phyloP scores from a whole-genome alignment of 2,113 vertebrate species.

The Atherinomorus stipes region DNA sequence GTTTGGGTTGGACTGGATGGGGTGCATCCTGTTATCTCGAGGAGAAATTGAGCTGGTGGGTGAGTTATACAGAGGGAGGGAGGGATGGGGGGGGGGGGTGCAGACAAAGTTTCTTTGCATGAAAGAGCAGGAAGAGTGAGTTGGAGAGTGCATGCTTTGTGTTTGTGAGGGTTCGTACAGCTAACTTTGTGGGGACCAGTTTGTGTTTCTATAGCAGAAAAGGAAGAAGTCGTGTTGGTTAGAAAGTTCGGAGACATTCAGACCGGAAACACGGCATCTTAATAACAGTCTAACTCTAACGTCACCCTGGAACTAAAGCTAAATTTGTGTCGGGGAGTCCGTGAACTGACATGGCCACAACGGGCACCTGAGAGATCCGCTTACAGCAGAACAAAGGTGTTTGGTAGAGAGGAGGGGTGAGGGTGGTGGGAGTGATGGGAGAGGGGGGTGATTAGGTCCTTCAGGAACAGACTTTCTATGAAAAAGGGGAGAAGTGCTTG shows the following conservation, averaged over 20 bases:
- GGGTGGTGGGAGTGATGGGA: slow-evolving; percentile 48
- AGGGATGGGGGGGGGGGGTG: background rate
- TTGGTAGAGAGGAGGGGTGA: slow-evolving; percentile 48
- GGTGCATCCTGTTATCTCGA: slow-evolving; percentile 39
- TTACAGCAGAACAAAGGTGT: slow-evolving; percentile 83
- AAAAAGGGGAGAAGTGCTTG: slow-evolving; percentile 68
- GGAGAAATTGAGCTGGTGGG: slow-evolving; percentile 13
- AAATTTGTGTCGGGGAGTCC: slow-evolving; percentile 21
- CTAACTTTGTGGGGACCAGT: background rate
- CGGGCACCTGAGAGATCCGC: slow-evolving; percentile 82
- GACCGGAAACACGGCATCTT: background rate
- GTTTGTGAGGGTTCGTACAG: background rate
- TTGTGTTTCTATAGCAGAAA: background rate
- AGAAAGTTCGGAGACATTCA: background rate
- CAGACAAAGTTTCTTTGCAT: slow-evolving; percentile 23
- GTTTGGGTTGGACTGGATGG: slow-evolving; percentile 28
- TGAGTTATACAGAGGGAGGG: slow-evolving; percentile 22
- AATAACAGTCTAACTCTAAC: too few relatives aligned
- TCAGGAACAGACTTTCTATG: slow-evolving; percentile 76
- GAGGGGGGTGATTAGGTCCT: slow-evolving; percentile 51
- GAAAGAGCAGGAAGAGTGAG: background rate
- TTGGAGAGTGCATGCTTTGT: background rate
- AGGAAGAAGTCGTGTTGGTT: background rate
- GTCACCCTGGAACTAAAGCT: too few relatives aligned
- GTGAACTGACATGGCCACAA: slow-evolving; percentile 51